phyloP scores from a whole-genome alignment of 2,888 invertebrate species.

The Callosobruchus maculatus region DNA sequence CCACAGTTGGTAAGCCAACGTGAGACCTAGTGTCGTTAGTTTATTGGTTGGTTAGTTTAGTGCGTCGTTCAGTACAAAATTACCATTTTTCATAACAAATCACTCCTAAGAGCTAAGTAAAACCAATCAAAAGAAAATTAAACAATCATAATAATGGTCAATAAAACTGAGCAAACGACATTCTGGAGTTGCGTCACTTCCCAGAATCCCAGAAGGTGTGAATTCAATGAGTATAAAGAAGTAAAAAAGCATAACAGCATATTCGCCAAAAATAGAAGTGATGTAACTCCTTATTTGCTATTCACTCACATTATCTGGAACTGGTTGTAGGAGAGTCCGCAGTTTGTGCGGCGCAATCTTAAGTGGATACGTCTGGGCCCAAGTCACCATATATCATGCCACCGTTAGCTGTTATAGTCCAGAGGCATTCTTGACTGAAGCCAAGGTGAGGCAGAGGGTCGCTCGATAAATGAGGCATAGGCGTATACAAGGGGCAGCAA shows the following conservation, averaged over 20 bases:
- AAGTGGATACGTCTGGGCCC: background rate
- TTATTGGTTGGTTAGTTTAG: no score
- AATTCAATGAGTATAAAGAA: background rate
- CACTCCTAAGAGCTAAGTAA: no score
- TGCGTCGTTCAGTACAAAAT: no score
- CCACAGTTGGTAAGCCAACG: no score
- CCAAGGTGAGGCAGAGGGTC: background rate
- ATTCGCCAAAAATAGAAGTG: slow-evolving; percentile 32
- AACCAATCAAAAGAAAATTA: no score
- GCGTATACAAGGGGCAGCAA: no score
- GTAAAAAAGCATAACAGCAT: background rate
- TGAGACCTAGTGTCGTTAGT: no score
- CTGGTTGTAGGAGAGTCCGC: background rate
- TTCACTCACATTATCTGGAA: slow-evolving; percentile 23
- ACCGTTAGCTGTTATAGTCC: background rate
- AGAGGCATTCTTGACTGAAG: background rate
- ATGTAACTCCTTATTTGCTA: slow-evolving; percentile 33
- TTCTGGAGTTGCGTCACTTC: background rate
- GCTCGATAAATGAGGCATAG: background rate
- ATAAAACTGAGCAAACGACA: background rate
- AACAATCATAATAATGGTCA: background rate
- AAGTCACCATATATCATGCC: background rate
- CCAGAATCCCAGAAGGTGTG: background rate
- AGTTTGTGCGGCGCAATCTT: background rate
- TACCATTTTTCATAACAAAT: no score